Evolutionary conservation across 1,140 invertebrate species (phyloP), one percentile per base, ranked within the genome.

Genomic region (Habropoda laboriosa): DNA sequence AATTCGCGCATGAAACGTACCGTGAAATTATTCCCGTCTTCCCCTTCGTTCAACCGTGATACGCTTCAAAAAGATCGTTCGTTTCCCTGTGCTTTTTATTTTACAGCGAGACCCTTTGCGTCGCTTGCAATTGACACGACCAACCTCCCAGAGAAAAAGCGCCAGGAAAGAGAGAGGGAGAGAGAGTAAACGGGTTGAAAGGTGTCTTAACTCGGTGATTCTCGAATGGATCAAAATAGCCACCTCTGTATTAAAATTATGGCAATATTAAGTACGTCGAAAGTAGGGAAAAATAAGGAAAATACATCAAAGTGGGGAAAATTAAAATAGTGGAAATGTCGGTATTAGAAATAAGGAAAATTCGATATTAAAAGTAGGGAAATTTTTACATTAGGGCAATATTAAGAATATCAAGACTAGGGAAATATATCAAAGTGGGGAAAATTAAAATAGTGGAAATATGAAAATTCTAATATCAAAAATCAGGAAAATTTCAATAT

Each of bases 1-100:
- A 70, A 70, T 70, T 78, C 64, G 40, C 55, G 30, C 18, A 60
- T 40, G 38, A 51, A 60, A 70, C 75, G 64, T 60, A 70, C 51
- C 63, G 45, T 78, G 75, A 78, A 70, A 78, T 78, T 78, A 78
- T 78, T 70, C 55, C 21, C 45, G 45, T 70, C 57, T 42, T 45
- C 4, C 21, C 21, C 21, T 38, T 38, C 45, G 38, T 40, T 49
- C 58, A 35, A 38, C 10, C 40, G 38, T 72, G 27, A 47, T 58
- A 18, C 55, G 53, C 40, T 58, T 58, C 18, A 27, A 35, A 58
- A 60, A 24, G 27, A 32, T 32, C 35, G 27, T 53, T 57, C 21
- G 12, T 35, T 47, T 13, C 42, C 6, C 5, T 16, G 1, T 2
- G 63, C 49, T 7, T 40, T 70, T 55, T 55, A 55, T 40, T 70